Evolutionary conservation across 1,140 invertebrate species (phyloP), one percentile per base, ranked within the genome.

Genomic region (Cataglyphis hispanica): DNA sequence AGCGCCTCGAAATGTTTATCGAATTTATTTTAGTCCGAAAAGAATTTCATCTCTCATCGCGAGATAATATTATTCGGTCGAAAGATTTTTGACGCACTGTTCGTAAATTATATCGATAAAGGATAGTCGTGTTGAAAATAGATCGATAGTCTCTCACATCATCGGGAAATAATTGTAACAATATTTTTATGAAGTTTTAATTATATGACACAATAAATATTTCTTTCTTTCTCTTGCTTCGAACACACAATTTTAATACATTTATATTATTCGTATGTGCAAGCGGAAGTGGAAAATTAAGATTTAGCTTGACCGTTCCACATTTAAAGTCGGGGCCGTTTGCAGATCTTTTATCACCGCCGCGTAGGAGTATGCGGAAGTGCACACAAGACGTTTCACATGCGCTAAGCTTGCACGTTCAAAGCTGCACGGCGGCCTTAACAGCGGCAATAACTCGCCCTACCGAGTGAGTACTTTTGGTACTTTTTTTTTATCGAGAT

Each of bases 211-310:
- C n/a, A n/a, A n/a, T n/a, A 34, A 34, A 34, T 34, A 34, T 34
- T 2, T 34, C 34, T 34, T 8, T 37, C 37, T 37, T 6, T 37
- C 37, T 37, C 37, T 37, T 37, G 74, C 43, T 77, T 58, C 19
- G 43, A 63, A 63, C 43, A 34, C 34, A 37, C 7, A 31, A 43
- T 19, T 64, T 77, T 46, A 64, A 40, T 46, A 40, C 37, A 19
- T 22, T 31, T 31, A 31, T 31, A 31, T 25, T 61, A 50, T 78
- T 78, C 40, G 19, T 37, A 11, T 25, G 43, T 50, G 13, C 11
- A 46, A 1, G 37, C 66, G 78, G 78, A 83, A 83, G 78, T 72
- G 34, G 50, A n/a, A 56, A 83, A 83, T 83, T 72, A 61, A 83
- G 67, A 83, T 61, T 72, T 83, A 74, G 56, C 53, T 34, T 31